Conservation (phyloP, 2,797 vertebrate species). For the Microhierax caerulescens region DNA sequence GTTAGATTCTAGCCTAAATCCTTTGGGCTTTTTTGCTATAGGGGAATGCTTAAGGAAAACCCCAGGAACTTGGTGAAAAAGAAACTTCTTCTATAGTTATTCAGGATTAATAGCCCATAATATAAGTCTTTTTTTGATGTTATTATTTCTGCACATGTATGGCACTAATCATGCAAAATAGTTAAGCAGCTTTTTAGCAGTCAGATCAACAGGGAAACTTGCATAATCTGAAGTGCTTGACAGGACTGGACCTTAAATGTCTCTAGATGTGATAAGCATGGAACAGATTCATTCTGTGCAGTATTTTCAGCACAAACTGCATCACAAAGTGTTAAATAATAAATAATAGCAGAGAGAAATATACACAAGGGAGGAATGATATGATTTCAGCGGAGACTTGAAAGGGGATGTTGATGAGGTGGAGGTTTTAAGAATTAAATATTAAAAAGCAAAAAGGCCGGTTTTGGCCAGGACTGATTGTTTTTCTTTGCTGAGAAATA, state of each 20-base stretch:
- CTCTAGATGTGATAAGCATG: not conserved
- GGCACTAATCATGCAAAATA: slow-evolving; percentile 15
- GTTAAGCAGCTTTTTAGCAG: slow-evolving; percentile 22
- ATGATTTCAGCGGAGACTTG: slow-evolving; percentile 54
- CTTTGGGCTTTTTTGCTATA: not conserved
- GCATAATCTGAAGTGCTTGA: not conserved
- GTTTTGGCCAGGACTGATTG: not conserved
- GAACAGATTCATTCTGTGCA: not conserved
- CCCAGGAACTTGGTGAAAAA: not conserved
- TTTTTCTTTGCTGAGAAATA: slow-evolving; percentile 19
- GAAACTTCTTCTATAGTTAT: not conserved
- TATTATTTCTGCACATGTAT: not conserved
- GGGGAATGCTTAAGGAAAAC: not conserved
- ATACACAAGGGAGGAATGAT: slow-evolving; percentile 36
- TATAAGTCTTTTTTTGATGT: not conserved
- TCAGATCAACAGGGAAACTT: slow-evolving; percentile 13
- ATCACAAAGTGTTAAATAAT: slow-evolving; percentile 69
- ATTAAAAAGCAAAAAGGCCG: slow-evolving; percentile 24
- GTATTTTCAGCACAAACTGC: slow-evolving; percentile 38
- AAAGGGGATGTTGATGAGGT: slow-evolving; percentile 48
- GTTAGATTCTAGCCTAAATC: not conserved
- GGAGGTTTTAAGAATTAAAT: slow-evolving; percentile 63
- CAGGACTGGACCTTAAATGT: not conserved
- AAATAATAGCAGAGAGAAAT: slow-evolving; percentile 43
- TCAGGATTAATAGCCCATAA: not conserved